These are phyloP conservation scores for Alligator sinensis DNA, from an alignment of 2,113 vertebrate species.

Conservation along the genomic window DNA sequence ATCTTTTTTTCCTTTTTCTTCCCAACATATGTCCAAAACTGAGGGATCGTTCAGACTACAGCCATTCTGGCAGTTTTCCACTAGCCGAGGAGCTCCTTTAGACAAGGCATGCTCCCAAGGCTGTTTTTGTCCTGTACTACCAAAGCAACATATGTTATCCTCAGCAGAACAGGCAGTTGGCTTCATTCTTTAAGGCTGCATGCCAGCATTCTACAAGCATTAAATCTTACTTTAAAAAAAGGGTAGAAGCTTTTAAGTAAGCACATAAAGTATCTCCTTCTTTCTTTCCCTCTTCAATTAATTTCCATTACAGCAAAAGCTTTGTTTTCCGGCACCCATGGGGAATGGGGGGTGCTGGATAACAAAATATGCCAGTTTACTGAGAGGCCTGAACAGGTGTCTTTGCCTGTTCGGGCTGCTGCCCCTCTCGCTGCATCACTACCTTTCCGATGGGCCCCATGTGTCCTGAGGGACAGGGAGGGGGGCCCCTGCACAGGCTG, in stretches of 20 bases:
- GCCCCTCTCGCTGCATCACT: too few relatives aligned
- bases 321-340: too few relatives aligned
- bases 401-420: too few relatives aligned
- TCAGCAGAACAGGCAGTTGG: not conserved
- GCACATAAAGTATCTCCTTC: not conserved
- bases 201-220: not conserved
- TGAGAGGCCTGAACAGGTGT: too few relatives aligned
- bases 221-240: not conserved
- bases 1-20: rapidly evolving
- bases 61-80: not conserved
- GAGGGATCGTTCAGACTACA: not conserved
- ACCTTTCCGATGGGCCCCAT: too few relatives aligned
- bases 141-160: rapidly evolving
- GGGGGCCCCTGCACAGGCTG: too few relatives aligned
- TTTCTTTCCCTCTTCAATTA: not conserved
- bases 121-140: not conserved
- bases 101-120: not conserved
- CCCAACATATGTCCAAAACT: not conserved
- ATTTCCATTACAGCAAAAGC: not conserved
- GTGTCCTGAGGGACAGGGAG: too few relatives aligned
- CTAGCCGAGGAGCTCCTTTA: not conserved
- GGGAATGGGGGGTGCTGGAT: too few relatives aligned
- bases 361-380: too few relatives aligned
- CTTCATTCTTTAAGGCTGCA: not conserved
- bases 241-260: not conserved